phyloP scores from a whole-genome alignment of 1,140 invertebrate species.

The Monochamus saltuarius region DNA sequence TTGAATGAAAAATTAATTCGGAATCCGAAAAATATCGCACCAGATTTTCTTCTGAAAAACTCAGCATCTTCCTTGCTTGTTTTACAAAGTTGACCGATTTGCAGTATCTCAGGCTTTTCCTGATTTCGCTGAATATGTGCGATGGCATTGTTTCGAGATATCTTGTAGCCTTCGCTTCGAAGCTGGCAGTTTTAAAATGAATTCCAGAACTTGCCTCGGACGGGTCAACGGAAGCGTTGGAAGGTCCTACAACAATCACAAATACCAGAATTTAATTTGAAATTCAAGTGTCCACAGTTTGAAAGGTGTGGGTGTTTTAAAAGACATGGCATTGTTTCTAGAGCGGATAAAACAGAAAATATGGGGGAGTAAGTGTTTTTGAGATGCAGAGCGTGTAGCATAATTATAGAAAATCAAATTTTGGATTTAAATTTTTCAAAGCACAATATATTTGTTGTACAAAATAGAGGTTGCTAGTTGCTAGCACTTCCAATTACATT shows the following conservation, averaged over 20 bases:
- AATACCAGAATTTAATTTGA: background rate
- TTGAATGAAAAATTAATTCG: constrained; percentile 9
- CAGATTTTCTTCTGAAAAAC: constrained; percentile 21
- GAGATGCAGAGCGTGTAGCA: too few relatives aligned
- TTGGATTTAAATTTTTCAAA: too few relatives aligned
- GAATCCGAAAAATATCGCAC: constrained; percentile 25
- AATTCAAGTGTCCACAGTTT: background rate
- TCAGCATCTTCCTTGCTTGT: constrained; percentile 5
- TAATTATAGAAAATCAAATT: too few relatives aligned
- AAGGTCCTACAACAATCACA: background rate
- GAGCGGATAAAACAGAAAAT: too few relatives aligned
- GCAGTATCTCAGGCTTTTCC: constrained; percentile 11
- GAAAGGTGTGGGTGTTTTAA: too few relatives aligned
- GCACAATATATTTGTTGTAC: too few relatives aligned
- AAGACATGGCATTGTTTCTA: too few relatives aligned
- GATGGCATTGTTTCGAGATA: background rate
- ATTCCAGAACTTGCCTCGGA: too few relatives aligned
- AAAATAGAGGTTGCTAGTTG: too few relatives aligned
- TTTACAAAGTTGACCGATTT: constrained; percentile 15
- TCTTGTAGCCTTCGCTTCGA: background rate
- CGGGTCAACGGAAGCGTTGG: background rate
- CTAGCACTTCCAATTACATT: too few relatives aligned
- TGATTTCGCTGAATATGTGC: constrained; percentile 5
- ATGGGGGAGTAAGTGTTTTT: too few relatives aligned
- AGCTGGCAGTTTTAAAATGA: background rate